These are phyloP conservation scores for Platycercus adscitus DNA, from an alignment of 2,113 vertebrate genomes.

Conservation along the genomic window DNA sequence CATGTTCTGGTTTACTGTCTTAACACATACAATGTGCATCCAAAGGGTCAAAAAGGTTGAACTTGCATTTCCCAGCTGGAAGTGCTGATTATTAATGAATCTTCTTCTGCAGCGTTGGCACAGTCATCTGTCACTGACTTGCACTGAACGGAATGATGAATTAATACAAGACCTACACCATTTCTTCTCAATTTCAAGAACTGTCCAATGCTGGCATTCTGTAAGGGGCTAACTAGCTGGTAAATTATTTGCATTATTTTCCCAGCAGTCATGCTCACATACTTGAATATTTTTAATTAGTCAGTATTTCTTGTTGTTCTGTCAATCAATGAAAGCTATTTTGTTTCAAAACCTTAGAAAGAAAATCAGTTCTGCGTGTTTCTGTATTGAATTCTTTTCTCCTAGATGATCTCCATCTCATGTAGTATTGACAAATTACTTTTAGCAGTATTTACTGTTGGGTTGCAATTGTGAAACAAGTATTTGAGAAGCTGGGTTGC, in stretches of 20 bases:
- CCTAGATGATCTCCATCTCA: not conserved
- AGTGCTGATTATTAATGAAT: constrained; percentile 45
- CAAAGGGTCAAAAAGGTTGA: not conserved
- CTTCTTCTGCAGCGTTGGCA: not conserved
- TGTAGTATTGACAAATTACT: constrained; percentile 33
- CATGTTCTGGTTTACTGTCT: not conserved
- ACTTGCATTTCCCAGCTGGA: not conserved
- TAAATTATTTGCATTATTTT: constrained; percentile 22
- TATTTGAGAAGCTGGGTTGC: not conserved
- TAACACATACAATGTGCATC: not conserved
- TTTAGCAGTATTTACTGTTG: constrained; percentile 27
- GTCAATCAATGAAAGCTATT: constrained; percentile 34
- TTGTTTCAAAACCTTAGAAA: constrained; percentile 42
- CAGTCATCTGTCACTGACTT: constrained; percentile 10
- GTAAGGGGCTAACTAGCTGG: not conserved
- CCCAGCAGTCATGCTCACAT: not conserved
- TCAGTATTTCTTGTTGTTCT: constrained; percentile 31
- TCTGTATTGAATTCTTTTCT: constrained; percentile 16
- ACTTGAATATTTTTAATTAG: constrained; percentile 56
- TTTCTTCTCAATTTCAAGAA: constrained; percentile 20
- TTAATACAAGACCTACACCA: not conserved
- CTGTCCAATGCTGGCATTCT: not conserved
- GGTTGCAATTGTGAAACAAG: not conserved
- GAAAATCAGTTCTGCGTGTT: not conserved
- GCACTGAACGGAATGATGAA: constrained; percentile 10